Conservation (phyloP, 53 echinoderm and acorn worm genomes). For the Holothuria leucospilota region DNA sequence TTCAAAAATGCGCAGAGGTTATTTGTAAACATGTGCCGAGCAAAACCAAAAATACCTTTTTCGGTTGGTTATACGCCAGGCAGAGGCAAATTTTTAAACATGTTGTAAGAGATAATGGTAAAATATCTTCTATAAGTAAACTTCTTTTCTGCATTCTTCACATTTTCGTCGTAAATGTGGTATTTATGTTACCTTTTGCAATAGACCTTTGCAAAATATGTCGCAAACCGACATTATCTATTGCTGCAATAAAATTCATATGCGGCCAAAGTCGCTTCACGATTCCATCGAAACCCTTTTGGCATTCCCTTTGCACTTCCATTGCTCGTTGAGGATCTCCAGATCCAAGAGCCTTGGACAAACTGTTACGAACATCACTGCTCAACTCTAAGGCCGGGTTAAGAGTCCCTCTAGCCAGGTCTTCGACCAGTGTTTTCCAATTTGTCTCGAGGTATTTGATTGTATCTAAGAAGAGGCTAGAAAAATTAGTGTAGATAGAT, state of each 20-base stretch:
- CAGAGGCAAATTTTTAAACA: too few species aligned
- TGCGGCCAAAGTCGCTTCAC: conserved; percentile 78
- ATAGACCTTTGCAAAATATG: conserved; percentile 23
- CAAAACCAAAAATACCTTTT: too few species aligned
- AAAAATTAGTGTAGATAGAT: conserved; percentile 23
- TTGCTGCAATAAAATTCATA: conserved; percentile 36
- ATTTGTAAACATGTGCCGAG: too few species aligned
- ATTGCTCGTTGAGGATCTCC: conserved; percentile 57
- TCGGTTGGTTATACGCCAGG: too few species aligned
- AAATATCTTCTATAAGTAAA: too few species aligned
- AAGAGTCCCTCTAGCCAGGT: conserved; percentile 64
- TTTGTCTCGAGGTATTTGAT: conserved; percentile 61
- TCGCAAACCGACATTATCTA: conserved; percentile 44
- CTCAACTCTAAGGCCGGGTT: conserved; percentile 20
- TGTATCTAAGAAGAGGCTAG: conserved; percentile 53
- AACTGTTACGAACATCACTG: conserved; percentile 16
- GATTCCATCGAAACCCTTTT: conserved; percentile 79
- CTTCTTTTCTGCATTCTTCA: too few species aligned
- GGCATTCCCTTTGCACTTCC: conserved; percentile 68
- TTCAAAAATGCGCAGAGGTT: too few species aligned
- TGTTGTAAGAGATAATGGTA: too few species aligned
- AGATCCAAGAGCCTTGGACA: conserved; percentile 32
- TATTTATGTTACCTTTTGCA: conserved; percentile 47
- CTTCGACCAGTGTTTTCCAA: conserved; percentile 68
- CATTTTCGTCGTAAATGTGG: too few species aligned